These are phyloP conservation scores for Rugalucina vietnamica DNA, from an alignment of 2,888 invertebrate species.

Conservation along the genomic window DNA sequence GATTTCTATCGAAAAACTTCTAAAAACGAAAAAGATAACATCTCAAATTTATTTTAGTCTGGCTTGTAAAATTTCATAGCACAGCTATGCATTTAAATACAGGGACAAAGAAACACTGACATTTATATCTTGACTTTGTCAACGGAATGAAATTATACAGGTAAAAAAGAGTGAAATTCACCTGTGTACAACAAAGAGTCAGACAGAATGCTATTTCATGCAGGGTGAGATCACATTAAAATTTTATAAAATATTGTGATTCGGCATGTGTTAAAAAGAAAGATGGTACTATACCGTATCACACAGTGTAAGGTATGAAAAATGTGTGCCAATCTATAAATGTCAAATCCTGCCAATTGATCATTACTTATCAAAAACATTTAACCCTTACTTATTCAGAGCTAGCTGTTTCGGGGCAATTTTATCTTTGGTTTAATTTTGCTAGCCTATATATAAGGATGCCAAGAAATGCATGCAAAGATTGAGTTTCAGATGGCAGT, in stretches of 20 bases:
- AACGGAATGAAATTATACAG: background rate
- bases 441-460: no score
- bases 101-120: background rate
- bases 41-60: slow-evolving; percentile 10
- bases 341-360: background rate
- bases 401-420: no score
- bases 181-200: background rate
- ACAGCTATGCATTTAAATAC: slow-evolving; percentile 8
- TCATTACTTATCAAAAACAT: background rate
- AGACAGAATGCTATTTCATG: background rate
- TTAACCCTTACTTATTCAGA: no score
- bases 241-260: no score
- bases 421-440: no score
- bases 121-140: slow-evolving; percentile 6
- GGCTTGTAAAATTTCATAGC: slow-evolving; percentile 11
- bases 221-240: background rate
- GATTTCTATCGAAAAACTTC: slow-evolving; percentile 4
- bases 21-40: slow-evolving; percentile 11
- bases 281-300: no score
- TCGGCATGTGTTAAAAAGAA: no score
- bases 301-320: no score
- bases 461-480: no score
- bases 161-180: background rate
- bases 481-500: no score
- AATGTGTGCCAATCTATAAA: slow-evolving; percentile 1